Evolutionary conservation across 2,888 invertebrate species (phyloP).

Genomic region (Cheilosia variabilis): DNA sequence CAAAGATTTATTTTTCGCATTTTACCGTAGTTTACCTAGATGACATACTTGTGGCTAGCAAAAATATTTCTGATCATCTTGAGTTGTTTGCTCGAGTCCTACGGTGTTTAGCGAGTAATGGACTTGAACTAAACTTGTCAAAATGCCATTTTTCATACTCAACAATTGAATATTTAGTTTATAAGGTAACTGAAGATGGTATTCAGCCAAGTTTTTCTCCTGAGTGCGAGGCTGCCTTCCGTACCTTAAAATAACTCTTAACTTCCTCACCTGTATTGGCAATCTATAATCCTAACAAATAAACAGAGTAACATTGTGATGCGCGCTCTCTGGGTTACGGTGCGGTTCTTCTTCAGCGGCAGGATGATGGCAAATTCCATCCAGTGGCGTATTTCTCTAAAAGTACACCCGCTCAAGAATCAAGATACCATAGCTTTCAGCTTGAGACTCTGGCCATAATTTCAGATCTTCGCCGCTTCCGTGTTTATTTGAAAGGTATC

Average conservation of each 20-base stretch:
- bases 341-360: slow-evolving; percentile 76
- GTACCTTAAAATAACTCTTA: background rate
- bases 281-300: slow-evolving; percentile 74
- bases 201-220: slow-evolving; percentile 7
- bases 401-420: slow-evolving; percentile 74
- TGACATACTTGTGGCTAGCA: slow-evolving; percentile 18
- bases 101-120: background rate
- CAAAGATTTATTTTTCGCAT: slow-evolving; percentile 3
- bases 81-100: background rate
- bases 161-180: slow-evolving; percentile 13
- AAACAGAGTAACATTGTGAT: slow-evolving; percentile 78
- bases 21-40: slow-evolving; percentile 18
- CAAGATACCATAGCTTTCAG: slow-evolving; percentile 77
- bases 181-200: background rate
- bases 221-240: slow-evolving; percentile 7
- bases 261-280: slow-evolving; percentile 72
- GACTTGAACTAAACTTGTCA: background rate
- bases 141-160: background rate
- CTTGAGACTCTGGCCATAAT: slow-evolving; percentile 77
- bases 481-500: slow-evolving; percentile 14
- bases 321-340: slow-evolving; percentile 77
- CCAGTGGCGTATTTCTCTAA: slow-evolving; percentile 79
- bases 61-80: slow-evolving; percentile 5
- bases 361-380: slow-evolving; percentile 71
- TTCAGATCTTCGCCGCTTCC: slow-evolving; percentile 72